Evolutionary conservation across 2,113 vertebrate genomes (phyloP).

Genomic region (Anguilla japonica): DNA sequence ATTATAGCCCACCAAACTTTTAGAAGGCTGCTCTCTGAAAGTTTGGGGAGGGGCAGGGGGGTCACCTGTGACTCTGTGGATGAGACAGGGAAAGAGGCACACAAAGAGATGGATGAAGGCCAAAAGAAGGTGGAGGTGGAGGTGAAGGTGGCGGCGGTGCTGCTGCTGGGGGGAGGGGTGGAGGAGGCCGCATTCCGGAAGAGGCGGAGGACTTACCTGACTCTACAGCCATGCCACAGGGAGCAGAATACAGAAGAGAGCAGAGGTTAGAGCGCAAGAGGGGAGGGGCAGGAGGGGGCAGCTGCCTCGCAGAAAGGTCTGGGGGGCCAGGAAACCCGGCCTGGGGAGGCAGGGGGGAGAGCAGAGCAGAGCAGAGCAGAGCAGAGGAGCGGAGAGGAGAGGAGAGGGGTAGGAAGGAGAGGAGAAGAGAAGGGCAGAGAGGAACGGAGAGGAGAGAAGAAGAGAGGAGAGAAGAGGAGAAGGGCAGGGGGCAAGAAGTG

Average conservation of each 20-base stretch:
- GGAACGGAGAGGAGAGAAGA: neutral
- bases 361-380: conserved; percentile 76
- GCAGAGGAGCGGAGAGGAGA: conserved; percentile 66
- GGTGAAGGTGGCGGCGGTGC: conserved; percentile 27
- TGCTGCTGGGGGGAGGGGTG: conserved; percentile 12
- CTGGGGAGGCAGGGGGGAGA: conserved; percentile 61
- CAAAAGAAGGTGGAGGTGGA: neutral
- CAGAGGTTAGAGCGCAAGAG: conserved; percentile 96
- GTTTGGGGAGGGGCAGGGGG: neutral
- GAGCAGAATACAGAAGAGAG: conserved; percentile 99
- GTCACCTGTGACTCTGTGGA: conserved; percentile 8
- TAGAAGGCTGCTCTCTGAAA: neutral
- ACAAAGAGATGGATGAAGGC: conserved; percentile 1
- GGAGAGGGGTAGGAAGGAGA: conserved; percentile 37
- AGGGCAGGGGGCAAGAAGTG: conserved; percentile 24
- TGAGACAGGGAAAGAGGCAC: neutral
- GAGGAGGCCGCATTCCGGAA: conserved; percentile 59
- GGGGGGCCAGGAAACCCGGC: conserved; percentile 63
- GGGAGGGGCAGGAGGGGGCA: conserved; percentile 87
- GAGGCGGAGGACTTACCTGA: conserved; percentile 90
- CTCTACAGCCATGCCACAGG: conserved; percentile 97
- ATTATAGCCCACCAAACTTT: neutral
- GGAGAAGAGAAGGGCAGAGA: neutral
- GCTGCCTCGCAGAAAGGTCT: conserved; percentile 94
- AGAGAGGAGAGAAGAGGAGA: neutral